Percentiles rank a stretch among this genome's conserved stretches.
Conservation (phyloP, 2,113 vertebrate genomes). For the Alligator mississippiensis region DNA sequence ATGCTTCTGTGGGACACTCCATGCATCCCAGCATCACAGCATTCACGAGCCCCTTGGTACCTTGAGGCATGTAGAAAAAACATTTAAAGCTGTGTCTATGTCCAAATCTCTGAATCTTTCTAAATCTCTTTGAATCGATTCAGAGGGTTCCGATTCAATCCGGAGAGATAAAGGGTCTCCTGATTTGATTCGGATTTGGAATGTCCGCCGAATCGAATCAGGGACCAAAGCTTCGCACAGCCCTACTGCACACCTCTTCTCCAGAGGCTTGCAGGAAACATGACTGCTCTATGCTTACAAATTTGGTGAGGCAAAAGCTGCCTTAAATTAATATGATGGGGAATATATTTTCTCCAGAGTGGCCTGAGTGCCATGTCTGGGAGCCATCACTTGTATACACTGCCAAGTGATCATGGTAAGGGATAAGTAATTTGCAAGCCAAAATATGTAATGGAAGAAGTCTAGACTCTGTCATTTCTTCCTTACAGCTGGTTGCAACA, state of each 20-base stretch:
- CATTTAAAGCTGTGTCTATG: too few relatives aligned
- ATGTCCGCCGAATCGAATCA: too few relatives aligned
- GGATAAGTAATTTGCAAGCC: constrained; percentile 45
- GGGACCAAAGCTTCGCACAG: too few relatives aligned
- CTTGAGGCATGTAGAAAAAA: too few relatives aligned
- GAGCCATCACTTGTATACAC: constrained; percentile 33
- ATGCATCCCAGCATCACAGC: too few relatives aligned
- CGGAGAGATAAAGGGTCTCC: too few relatives aligned
- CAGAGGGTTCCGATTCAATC: too few relatives aligned
- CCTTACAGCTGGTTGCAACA: not conserved
- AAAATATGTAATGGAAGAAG: constrained; percentile 19
- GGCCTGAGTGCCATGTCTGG: constrained; percentile 36
- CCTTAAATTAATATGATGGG: constrained; percentile 59
- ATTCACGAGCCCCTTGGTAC: too few relatives aligned
- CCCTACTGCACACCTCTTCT: not conserved
- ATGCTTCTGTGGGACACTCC: too few relatives aligned
- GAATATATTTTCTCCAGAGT: constrained; percentile 63
- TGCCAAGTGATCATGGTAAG: constrained; percentile 38
- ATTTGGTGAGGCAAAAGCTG: constrained; percentile 46
- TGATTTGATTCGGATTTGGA: too few relatives aligned
- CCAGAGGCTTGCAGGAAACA: constrained; percentile 5
- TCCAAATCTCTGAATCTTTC: too few relatives aligned
- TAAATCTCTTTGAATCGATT: too few relatives aligned
- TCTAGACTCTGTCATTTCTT: not conserved
- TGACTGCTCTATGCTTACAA: constrained; percentile 24